Percentiles rank a stretch among this genome's conserved stretches.
Evolutionary conservation across 2,797 vertebrate genomes (phyloP).

Genomic region (Rhynchonycteris naso): DNA sequence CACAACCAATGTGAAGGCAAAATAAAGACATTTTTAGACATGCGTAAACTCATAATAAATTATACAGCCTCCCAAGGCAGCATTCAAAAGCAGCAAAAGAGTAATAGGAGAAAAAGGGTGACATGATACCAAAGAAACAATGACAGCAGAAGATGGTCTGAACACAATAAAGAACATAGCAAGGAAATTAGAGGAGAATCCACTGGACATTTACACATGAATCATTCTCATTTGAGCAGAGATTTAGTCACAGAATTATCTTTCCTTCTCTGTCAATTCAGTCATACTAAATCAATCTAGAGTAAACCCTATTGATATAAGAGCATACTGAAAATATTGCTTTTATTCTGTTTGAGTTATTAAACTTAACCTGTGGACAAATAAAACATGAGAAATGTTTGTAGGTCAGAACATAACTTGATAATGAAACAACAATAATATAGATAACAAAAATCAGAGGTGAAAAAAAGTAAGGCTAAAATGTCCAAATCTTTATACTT

Average conservation of each 20-base stretch:
- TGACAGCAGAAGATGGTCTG: neutral
- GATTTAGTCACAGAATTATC: constrained; percentile 15
- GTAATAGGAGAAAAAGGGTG: neutral
- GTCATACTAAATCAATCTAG: neutral
- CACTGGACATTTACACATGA: neutral
- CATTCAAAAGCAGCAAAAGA: neutral
- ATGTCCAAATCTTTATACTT: neutral
- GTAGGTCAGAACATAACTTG: neutral
- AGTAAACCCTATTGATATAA: neutral
- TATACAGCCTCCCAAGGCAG: neutral
- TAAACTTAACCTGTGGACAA: neutral
- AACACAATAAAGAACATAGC: neutral
- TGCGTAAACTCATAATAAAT: neutral
- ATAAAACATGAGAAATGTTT: neutral
- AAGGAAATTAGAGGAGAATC: constrained; percentile 31
- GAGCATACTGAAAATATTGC: neutral
- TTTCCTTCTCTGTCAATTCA: neutral
- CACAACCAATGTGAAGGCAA: constrained; percentile 1
- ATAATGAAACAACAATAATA: constrained; percentile 10
- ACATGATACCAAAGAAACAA: neutral
- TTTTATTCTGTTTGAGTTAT: constrained; percentile 26
- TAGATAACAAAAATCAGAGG: neutral
- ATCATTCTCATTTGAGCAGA: constrained; percentile 12
- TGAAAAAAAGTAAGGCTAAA: neutral
- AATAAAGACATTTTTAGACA: constrained; percentile 24